phyloP scores from a whole-genome alignment of 2,888 invertebrate species.

The Schizaphis graminum region DNA sequence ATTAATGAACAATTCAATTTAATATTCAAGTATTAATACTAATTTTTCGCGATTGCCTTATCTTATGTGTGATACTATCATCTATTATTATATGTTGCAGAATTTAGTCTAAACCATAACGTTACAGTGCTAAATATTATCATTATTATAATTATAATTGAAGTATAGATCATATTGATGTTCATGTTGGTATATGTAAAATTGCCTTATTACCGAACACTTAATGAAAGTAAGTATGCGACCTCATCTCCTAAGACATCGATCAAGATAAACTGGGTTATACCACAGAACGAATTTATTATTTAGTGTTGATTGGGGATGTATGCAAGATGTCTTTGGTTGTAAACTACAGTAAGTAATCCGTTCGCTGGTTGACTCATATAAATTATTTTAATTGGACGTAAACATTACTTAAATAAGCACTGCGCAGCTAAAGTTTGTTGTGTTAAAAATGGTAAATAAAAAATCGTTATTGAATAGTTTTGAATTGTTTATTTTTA shows the following conservation, averaged over 20 bases:
- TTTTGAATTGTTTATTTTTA: not conserved
- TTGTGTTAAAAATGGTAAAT: not conserved
- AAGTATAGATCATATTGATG: not conserved
- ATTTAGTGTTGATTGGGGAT: not conserved
- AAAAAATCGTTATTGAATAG: not conserved
- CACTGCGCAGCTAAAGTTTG: not conserved
- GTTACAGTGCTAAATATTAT: not conserved
- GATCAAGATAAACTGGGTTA: not conserved
- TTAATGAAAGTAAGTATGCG: not conserved
- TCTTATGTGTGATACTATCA: not conserved
- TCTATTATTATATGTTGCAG: not conserved
- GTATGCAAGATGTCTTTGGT: not conserved
- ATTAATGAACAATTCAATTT: not conserved
- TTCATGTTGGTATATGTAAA: not conserved
- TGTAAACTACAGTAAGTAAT: not conserved
- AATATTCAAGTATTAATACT: not conserved
- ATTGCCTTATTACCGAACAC: not conserved
- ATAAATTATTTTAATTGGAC: not conserved
- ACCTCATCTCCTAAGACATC: not conserved
- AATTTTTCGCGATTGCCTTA: not conserved
- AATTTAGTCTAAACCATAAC: not conserved
- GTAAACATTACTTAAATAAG: not conserved
- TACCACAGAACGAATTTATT: not conserved
- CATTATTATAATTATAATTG: not conserved
- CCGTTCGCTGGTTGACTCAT: not conserved